These are phyloP conservation scores for Pseudorectes ferrugineus DNA, from an alignment of 2,113 vertebrate species.

Conservation along the genomic window DNA sequence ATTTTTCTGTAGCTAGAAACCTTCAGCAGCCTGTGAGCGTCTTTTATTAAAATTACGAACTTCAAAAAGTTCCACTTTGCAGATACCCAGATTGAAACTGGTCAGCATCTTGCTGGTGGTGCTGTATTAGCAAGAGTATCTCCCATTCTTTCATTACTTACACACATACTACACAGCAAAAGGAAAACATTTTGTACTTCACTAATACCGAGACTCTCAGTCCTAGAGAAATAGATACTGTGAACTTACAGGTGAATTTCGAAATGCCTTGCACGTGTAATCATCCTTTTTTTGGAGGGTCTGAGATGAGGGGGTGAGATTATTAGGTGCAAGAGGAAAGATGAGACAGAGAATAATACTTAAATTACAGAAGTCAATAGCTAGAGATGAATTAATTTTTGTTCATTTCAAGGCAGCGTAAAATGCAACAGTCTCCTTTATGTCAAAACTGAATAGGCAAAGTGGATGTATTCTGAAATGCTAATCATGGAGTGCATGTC, in stretches of 20 bases:
- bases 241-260: not conserved
- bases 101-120: not conserved
- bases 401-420: not conserved
- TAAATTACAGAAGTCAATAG: not conserved
- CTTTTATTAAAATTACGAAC: not conserved
- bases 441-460: not conserved
- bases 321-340: not conserved
- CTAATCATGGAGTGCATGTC: not conserved
- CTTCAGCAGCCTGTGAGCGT: not conserved
- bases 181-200: conserved; percentile 10
- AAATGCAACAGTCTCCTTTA: not conserved
- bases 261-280: not conserved
- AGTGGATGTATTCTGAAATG: not conserved
- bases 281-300: not conserved
- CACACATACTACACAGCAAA: not conserved
- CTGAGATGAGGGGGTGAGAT: not conserved
- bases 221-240: not conserved
- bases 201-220: not conserved
- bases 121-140: not conserved
- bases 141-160: not conserved
- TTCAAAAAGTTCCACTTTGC: not conserved
- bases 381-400: not conserved
- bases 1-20: not conserved
- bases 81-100: not conserved
- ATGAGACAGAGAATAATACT: not conserved